Evolutionary conservation across 2,888 invertebrate species (phyloP), one percentile per base, ranked within the genome.

Genomic region (Clitarchus hookeri): DNA sequence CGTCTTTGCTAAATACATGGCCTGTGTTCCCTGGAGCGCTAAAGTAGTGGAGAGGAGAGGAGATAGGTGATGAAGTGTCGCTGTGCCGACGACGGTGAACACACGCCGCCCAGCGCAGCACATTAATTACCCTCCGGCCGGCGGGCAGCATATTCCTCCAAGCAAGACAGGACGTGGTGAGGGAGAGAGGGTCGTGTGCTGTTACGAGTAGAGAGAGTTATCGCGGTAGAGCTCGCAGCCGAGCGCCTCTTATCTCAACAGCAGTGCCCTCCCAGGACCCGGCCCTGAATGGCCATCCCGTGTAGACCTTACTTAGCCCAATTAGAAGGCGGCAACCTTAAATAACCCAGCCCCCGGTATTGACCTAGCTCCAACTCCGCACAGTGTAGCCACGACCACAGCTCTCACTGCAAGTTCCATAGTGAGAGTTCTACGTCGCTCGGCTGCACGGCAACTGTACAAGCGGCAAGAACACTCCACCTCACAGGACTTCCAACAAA

Each of bases 261-360:
- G 65, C 65, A 9, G 8, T 23, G 16, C 65, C 65, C 65, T 13
- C 48, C 48, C 48, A 11, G 11, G 48, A 8, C 65, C 3, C 23
- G 65, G 11, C 65, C 65, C 65, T 65, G 16, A 65, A 65, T 65
- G 65, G 65, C 8, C 65, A 23, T 65, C 65, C 23, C 65, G 65
- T 65, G 65, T 65, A 11, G 65, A 65, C 65, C 65, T 65, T 65
- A 65, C 65, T 65, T 65, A 65, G 65, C 65, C 65, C 65, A 65
- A 65, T 65, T 65, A 65, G 65, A 65, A 65, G 1, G 65, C 65
- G 65, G 65, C 13, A 65, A 65, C 65, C 65, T 65, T 65, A 65
- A 65, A 65, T 65, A 65, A 65, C 65, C 65, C 65, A 19, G 23
- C 8, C 65, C n/a, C 65, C 65, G 65, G 11, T 65, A 65, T 65